These are phyloP conservation scores for Chaetodon trifascialis DNA, from an alignment of 2,113 vertebrate species.

Conservation along the genomic window DNA sequence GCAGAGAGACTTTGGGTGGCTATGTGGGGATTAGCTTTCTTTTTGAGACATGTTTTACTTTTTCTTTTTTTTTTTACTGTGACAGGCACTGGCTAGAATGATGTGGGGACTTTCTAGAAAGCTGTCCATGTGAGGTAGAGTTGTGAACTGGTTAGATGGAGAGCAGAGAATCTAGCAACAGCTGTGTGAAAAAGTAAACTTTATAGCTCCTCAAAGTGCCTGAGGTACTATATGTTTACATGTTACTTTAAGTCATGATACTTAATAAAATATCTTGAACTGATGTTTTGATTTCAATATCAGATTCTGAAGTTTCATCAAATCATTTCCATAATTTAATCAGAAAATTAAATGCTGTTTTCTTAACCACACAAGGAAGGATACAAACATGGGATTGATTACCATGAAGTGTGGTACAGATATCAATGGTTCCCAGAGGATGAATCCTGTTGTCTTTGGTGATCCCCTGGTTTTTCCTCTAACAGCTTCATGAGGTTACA, in stretches of 20 bases:
- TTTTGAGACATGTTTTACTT: conserved; percentile 23
- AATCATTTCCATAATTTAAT: background rate
- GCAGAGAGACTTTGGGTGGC: background rate
- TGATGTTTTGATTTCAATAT: background rate
- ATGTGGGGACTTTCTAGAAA: conserved; percentile 9
- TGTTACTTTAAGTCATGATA: conserved; percentile 37
- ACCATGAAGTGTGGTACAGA: no score
- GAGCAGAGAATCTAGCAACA: conserved; percentile 5
- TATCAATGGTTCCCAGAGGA: no score
- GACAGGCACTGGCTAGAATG: conserved; percentile 29
- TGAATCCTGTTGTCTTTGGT: no score
- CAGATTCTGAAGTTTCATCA: background rate
- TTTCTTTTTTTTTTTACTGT: conserved; percentile 12
- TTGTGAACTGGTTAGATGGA: conserved; percentile 1
- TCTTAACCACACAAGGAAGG: background rate
- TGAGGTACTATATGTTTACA: conserved; percentile 66
- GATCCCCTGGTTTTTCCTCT: no score
- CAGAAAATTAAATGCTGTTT: background rate
- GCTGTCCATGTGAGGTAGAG: conserved; percentile 19
- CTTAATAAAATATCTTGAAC: conserved; percentile 33
- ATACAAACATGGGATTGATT: no score
- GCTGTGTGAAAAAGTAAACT: conserved; percentile 17
- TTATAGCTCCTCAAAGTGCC: conserved; percentile 64
- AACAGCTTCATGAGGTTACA: no score
- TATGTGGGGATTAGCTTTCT: conserved; percentile 3